A percentile compares a stretch with the other conserved stretches of the same genome.
These are phyloP conservation scores for Junco hyemalis DNA, from an alignment of 2,113 vertebrate genomes.

Conservation along the genomic window DNA sequence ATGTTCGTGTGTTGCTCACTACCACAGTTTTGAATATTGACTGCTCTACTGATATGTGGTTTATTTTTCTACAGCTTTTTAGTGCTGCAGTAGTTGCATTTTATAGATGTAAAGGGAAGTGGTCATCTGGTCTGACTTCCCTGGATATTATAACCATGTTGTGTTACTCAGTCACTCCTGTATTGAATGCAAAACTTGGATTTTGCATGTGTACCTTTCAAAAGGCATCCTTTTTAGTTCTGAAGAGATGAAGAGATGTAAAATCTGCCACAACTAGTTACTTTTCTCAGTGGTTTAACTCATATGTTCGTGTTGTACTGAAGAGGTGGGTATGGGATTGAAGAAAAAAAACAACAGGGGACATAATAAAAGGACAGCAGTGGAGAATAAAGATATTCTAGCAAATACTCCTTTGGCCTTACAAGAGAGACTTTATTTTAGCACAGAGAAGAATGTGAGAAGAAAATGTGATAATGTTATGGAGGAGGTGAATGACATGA, in stretches of 20 bases:
- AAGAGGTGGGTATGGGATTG: not conserved
- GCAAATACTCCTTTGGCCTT: not conserved
- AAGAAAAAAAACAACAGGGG: not conserved
- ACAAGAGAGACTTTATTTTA: conserved; percentile 22
- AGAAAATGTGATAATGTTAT: conserved; percentile 18
- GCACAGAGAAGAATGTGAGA: conserved; percentile 10
- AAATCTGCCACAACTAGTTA: not conserved
- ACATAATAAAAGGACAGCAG: not conserved
- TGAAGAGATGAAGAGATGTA: not conserved
- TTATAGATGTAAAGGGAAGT: not conserved
- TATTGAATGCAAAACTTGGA: not conserved
- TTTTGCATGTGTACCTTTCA: not conserved
- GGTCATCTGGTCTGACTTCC: not conserved
- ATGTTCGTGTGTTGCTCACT: not conserved
- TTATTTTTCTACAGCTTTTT: not conserved
- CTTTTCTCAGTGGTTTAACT: not conserved
- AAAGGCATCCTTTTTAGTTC: not conserved
- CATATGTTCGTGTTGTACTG: not conserved
- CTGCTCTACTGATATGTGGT: not conserved
- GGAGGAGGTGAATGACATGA: conserved; percentile 44
- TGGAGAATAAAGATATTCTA: not conserved
- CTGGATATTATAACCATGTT: not conserved
- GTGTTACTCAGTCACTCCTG: not conserved
- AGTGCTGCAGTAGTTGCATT: not conserved
- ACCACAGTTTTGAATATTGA: not conserved